These are phyloP conservation scores for Nasua narica DNA, from an alignment of 2,797 vertebrate species.

Conservation along the genomic window DNA sequence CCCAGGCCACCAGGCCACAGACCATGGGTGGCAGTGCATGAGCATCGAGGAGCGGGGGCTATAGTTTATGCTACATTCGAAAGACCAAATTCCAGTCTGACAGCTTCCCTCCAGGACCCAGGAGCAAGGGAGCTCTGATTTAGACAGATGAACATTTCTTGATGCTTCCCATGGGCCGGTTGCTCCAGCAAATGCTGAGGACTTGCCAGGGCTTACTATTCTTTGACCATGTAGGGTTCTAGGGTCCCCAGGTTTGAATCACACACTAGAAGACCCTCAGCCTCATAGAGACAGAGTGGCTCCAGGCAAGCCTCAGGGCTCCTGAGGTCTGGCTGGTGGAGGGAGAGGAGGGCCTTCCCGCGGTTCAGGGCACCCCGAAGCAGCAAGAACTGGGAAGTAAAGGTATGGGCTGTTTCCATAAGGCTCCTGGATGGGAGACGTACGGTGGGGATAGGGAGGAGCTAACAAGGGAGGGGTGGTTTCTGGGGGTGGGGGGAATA, in stretches of 20 bases:
- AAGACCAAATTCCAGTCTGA: neutral
- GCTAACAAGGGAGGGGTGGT: neutral
- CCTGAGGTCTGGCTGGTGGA: neutral
- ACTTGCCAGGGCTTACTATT: neutral
- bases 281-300: neutral
- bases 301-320: neutral
- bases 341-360: neutral
- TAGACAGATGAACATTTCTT: neutral
- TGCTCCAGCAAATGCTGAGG: neutral
- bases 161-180: neutral
- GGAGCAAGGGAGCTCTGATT: neutral
- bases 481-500: neutral
- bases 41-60: neutral
- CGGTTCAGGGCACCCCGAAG: neutral
- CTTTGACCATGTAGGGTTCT: neutral
- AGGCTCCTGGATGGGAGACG: neutral
- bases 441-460: neutral
- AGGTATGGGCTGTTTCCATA: neutral
- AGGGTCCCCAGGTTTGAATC: neutral
- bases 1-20: neutral
- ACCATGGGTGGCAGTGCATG: accelerated
- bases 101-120: neutral
- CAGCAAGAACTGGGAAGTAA: neutral
- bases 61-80: neutral
- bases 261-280: neutral